A percentile compares a stretch with the other conserved stretches of the same genome.
These are phyloP conservation scores for Apoda limacodes DNA, from an alignment of 2,888 invertebrate species.

Conservation along the genomic window DNA sequence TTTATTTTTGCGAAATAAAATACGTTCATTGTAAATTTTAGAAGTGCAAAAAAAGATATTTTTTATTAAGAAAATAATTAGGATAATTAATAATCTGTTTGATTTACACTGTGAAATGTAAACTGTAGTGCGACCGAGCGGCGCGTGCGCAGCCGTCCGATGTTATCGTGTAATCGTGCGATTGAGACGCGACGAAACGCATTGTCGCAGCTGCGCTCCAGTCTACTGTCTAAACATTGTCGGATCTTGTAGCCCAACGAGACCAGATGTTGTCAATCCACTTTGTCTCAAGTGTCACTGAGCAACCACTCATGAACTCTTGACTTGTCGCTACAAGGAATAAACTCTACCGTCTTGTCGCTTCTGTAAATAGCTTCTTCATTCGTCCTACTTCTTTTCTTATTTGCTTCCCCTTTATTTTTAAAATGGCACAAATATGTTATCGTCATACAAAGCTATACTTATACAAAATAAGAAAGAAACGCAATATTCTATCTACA, in stretches of 20 bases:
- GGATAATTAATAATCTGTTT: slow-evolving; percentile 40
- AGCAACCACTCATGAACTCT: slow-evolving; percentile 4
- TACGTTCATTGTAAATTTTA: too few relatives aligned
- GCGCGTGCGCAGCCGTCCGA: slow-evolving; percentile 45
- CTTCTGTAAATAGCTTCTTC: too few relatives aligned
- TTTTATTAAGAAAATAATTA: slow-evolving; percentile 31
- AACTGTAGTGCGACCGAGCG: slow-evolving; percentile 27
- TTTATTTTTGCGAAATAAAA: too few relatives aligned
- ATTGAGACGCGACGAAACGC: slow-evolving; percentile 40
- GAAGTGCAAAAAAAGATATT: too few relatives aligned
- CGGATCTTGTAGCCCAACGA: slow-evolving; percentile 21
- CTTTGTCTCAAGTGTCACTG: not conserved
- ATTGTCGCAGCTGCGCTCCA: slow-evolving; percentile 40
- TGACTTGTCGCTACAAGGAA: slow-evolving; percentile 7
- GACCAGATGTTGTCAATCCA: slow-evolving; percentile 7
- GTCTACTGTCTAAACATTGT: slow-evolving; percentile 51
- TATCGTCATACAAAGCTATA: too few relatives aligned
- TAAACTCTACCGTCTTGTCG: too few relatives aligned
- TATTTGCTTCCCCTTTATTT: too few relatives aligned
- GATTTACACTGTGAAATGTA: slow-evolving; percentile 42
- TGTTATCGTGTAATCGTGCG: slow-evolving; percentile 43
- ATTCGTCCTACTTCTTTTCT: too few relatives aligned
- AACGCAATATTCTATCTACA: too few relatives aligned
- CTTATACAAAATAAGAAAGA: too few relatives aligned
- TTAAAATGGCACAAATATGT: too few relatives aligned